phyloP scores from a whole-genome alignment of 1,140 invertebrate genomes.

The Conus betulinus region DNA sequence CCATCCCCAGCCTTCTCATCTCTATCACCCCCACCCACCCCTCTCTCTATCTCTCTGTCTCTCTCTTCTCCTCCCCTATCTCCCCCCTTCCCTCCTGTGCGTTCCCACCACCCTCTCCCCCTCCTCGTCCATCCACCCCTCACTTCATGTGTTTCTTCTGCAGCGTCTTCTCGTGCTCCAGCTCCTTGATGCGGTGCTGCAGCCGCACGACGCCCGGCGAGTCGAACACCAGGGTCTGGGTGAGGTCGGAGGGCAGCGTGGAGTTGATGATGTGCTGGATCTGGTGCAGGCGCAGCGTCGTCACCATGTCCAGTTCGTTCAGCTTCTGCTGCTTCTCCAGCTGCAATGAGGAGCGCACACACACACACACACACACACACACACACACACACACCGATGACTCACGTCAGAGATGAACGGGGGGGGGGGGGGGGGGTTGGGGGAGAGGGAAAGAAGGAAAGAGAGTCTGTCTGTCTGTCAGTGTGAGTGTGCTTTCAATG shows the following conservation, averaged over 20 bases:
- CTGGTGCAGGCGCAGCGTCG: conserved; percentile 82
- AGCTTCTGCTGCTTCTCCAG: conserved; percentile 83
- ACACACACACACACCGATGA: too few species aligned
- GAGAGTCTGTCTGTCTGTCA: too few species aligned
- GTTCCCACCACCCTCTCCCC: not conserved
- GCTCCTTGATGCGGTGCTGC: conserved; percentile 80
- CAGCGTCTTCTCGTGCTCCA: conserved; percentile 81
- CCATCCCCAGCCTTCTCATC: too few species aligned
- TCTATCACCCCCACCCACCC: too few species aligned
- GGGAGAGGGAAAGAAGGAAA: too few species aligned
- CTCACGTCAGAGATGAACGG: too few species aligned
- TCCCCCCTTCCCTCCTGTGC: too few species aligned
- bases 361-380: too few species aligned
- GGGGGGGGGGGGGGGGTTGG: too few species aligned
- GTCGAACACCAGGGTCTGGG: conserved; percentile 81
- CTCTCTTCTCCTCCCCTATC: too few species aligned
- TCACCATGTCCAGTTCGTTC: conserved; percentile 82
- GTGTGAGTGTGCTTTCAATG: too few species aligned
- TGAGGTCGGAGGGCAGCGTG: conserved; percentile 77
- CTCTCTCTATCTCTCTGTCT: too few species aligned
- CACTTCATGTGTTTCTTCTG: conserved; percentile 81
- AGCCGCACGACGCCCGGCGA: conserved; percentile 78
- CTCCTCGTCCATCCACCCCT: conserved; percentile 35
- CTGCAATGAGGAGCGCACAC: conserved; percentile 73
- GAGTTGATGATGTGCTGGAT: conserved; percentile 80